phyloP scores from a whole-genome alignment of 1,140 invertebrate species.

The Drosophila obscura region DNA sequence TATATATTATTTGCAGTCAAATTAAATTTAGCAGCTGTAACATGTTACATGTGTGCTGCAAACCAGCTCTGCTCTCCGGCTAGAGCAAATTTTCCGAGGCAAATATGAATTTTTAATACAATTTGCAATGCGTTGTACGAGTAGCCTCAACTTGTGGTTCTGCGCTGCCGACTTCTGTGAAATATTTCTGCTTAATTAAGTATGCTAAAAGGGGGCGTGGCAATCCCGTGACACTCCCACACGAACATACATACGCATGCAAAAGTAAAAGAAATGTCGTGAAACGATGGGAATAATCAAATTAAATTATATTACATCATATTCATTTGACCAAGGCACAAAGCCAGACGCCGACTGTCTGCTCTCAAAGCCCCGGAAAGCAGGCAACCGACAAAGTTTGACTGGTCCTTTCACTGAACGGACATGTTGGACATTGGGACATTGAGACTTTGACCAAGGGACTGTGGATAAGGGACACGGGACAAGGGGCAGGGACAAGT shows the following conservation, averaged over 20 bases:
- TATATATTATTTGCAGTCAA: constrained; percentile 81
- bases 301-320: constrained; percentile 61
- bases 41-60: constrained; percentile 69
- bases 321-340: constrained; percentile 52
- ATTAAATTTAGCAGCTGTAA: constrained; percentile 78
- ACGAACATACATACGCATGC: constrained; percentile 19
- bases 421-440: neutral
- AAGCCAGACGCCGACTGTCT: neutral
- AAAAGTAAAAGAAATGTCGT: constrained; percentile 19
- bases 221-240: neutral
- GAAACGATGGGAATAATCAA: constrained; percentile 57
- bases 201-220: constrained; percentile 50
- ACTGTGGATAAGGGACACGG: too few relatives aligned
- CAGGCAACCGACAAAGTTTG: constrained; percentile 35
- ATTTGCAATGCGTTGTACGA: constrained; percentile 47
- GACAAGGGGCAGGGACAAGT: constrained; percentile 49
- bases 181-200: constrained; percentile 72
- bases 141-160: constrained; percentile 43
- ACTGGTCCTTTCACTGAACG: constrained; percentile 1
- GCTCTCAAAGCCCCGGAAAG: constrained; percentile 12
- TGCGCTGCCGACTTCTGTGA: constrained; percentile 49
- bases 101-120: constrained; percentile 82
- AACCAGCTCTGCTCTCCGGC: constrained; percentile 20
- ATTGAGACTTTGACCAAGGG: too few relatives aligned
- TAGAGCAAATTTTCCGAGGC: constrained; percentile 67